Evolutionary conservation across 2,888 invertebrate genomes (phyloP), one percentile per base, ranked within the genome.

Genomic region (Muschampia plurimacula): DNA sequence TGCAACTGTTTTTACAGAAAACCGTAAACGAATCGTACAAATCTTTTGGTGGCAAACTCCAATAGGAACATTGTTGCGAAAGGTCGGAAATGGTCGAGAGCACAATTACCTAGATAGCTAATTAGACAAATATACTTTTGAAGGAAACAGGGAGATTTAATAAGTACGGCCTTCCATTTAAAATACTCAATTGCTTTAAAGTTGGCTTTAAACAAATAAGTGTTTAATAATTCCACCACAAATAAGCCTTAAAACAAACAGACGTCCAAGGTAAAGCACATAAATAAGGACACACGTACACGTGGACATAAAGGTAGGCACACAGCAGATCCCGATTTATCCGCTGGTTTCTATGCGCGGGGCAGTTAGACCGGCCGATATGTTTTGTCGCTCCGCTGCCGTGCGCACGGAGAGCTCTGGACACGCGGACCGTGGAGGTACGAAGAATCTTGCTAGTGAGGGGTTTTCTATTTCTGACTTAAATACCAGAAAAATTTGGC

Each of bases 361-460:
- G 63, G 70, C 65, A 70, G 70, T 59, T 65, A 80, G 74, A 81
- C 82, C 83, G 75, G 84, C 90, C 91, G 90, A 92, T 92, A 91
- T 89, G 91, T 92, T 93, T 91, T 92, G 92, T 90, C 89, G 89
- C 86, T 88, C 87, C 85, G 83, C 84, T 85, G 82, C 82, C 82
- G 84, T 83, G 82, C 81, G 82, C 78, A 80, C 82, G 82, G 79
- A 80, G 78, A 82, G 76, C 77, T 77, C 77, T 75, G 80, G 75
- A 74, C 79, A 76, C 76, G 76, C 76, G 75, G 22, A 57, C 49
- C 70, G 3, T 0, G 36, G 77, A 74, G 73, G 74, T 74, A 77
- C 63, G 74, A 79, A 79, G 1, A 65, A 15, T 71, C 71, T 71
- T 70, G 65, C 70, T 6, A 6, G 6, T 52, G 44, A 63, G 57